A percentile compares a stretch with the other conserved stretches of the same genome.
These are phyloP conservation scores for Podotricha telesiphe DNA, from an alignment of 2,888 invertebrate genomes.

Conservation along the genomic window DNA sequence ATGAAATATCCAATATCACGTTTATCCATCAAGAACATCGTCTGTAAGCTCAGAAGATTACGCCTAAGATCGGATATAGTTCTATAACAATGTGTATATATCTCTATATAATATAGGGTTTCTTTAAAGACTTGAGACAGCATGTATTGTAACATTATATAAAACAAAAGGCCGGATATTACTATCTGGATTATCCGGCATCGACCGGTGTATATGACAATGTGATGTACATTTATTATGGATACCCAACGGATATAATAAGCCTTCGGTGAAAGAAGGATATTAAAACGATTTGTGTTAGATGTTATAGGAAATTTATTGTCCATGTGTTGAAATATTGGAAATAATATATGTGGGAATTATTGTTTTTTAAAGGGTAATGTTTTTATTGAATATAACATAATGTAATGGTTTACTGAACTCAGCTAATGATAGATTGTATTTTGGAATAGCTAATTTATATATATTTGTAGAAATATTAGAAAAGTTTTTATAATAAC, in stretches of 20 bases:
- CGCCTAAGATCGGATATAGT: neutral
- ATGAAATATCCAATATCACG: neutral
- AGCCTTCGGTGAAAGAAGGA: constrained; percentile 60
- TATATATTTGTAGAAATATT: too few relatives aligned
- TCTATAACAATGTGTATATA: neutral
- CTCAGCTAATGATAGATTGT: too few relatives aligned
- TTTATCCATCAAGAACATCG: constrained; percentile 11
- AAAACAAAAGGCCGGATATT: constrained; percentile 65
- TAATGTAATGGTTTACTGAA: too few relatives aligned
- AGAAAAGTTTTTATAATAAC: too few relatives aligned
- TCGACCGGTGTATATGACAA: constrained; percentile 56
- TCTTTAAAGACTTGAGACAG: constrained; percentile 21
- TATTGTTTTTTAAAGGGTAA: neutral
- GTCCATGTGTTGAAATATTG: constrained; percentile 22
- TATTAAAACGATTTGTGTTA: constrained; percentile 55
- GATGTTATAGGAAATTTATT: constrained; percentile 45
- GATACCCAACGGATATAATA: constrained; percentile 54
- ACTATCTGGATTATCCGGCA: constrained; percentile 66
- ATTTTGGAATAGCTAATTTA: too few relatives aligned
- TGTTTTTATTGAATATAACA: neutral
- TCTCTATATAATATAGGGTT: neutral
- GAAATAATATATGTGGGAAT: neutral
- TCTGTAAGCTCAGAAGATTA: constrained; percentile 17
- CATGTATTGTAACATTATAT: constrained; percentile 40
- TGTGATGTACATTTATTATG: constrained; percentile 45